These are phyloP conservation scores for Pogonocichla stellata DNA, from an alignment of 2,113 vertebrate genomes.

Conservation along the genomic window DNA sequence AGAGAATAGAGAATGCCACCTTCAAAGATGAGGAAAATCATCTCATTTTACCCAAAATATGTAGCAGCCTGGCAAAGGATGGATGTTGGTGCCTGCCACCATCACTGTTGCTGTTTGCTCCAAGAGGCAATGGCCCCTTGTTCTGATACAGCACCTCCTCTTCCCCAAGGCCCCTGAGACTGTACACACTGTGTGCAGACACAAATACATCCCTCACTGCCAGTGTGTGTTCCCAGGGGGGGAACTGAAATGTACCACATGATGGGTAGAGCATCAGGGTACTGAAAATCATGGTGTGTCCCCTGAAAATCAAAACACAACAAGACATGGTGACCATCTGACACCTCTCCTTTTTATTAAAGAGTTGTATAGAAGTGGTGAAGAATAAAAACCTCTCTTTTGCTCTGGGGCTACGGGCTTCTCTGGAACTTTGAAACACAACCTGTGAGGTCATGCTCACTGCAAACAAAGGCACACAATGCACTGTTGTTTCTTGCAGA, in stretches of 20 bases:
- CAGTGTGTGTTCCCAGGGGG: rapidly evolving
- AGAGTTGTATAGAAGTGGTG: neutral
- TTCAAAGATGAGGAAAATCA: neutral
- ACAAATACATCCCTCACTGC: neutral
- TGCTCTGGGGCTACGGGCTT: neutral
- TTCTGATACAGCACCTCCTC: neutral
- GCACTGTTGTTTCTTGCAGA: neutral
- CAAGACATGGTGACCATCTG: neutral
- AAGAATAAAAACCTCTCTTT: neutral
- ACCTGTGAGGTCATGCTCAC: neutral
- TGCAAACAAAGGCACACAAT: neutral
- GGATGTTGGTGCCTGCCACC: neutral
- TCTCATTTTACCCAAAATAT: neutral
- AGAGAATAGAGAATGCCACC: neutral
- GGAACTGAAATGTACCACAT: too few species aligned
- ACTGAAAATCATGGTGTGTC: neutral
- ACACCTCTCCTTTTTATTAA: neutral
- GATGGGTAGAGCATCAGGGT: neutral
- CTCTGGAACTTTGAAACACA: neutral
- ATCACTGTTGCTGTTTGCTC: neutral
- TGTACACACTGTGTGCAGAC: rapidly evolving
- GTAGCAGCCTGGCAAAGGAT: neutral
- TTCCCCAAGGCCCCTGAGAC: rapidly evolving
- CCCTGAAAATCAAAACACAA: neutral
- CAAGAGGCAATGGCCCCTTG: neutral